phyloP scores from a whole-genome alignment of 2,888 invertebrate genomes.

The Pedicia rivosa region DNA sequence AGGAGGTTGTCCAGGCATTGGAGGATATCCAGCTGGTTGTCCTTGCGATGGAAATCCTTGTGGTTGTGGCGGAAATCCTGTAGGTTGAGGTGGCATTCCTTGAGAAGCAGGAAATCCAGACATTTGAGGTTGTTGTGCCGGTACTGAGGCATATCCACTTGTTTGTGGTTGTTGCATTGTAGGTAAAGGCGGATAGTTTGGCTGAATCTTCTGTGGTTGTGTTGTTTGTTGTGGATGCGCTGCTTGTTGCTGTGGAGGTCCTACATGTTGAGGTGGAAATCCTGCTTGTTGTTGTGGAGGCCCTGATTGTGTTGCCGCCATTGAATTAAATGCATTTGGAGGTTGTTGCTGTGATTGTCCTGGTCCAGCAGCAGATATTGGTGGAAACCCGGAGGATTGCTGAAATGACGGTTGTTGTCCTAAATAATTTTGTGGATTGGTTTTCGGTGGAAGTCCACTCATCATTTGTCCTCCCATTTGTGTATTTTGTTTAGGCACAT shows the following conservation, averaged over 20 bases:
- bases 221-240: conserved; percentile 9
- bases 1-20: conserved; percentile 15
- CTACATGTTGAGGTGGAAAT: conserved; percentile 5
- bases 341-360: conserved; percentile 1
- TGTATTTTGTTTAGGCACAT: too few species aligned
- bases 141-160: conserved; percentile 8
- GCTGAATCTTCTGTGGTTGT: neutral
- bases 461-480: too few species aligned
- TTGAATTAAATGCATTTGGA: conserved; percentile 12
- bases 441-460: too few species aligned
- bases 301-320: neutral
- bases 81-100: conserved; percentile 16
- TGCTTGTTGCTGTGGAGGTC: conserved; percentile 7
- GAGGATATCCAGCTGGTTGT: conserved; percentile 8
- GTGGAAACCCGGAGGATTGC: too few species aligned
- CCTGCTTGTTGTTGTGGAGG: conserved; percentile 9
- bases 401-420: too few species aligned
- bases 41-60: conserved; percentile 12
- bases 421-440: too few species aligned
- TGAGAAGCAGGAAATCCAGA: conserved; percentile 6
- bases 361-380: too few species aligned
- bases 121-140: conserved; percentile 9
- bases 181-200: conserved; percentile 5
- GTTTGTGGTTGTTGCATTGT: conserved; percentile 2
- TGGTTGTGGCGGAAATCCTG: conserved; percentile 13